Conservation (phyloP, 2,888 invertebrate genomes). For the Phanerotoma sp. region DNA sequence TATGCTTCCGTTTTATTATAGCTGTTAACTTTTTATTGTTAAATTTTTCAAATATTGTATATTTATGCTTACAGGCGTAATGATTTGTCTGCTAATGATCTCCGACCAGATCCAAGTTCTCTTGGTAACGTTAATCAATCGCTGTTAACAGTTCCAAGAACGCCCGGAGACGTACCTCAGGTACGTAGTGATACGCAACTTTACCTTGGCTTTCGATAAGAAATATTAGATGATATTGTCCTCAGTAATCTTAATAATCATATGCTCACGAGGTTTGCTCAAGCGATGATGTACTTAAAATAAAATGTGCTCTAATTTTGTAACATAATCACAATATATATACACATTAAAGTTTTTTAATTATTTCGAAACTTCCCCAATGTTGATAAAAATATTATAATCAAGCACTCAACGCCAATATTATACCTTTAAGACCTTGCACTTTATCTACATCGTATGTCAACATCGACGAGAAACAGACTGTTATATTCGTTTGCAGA, state of each 20-base stretch:
- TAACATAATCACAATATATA: constrained; percentile 6
- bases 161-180: constrained; percentile 70
- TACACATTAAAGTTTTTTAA: no score
- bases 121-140: constrained; percentile 52
- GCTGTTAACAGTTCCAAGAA: constrained; percentile 65
- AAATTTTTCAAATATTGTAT: no score
- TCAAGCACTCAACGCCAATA: background rate
- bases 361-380: background rate
- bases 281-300: constrained; percentile 17
- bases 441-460: background rate
- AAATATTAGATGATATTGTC: background rate
- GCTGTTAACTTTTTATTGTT: constrained; percentile 9
- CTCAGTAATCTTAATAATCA: background rate
- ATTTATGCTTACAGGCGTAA: constrained; percentile 36
- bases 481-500: constrained; percentile 42
- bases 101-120: constrained; percentile 43
- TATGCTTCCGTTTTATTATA: no score
- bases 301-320: constrained; percentile 8
- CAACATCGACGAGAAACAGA: constrained; percentile 8
- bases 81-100: constrained; percentile 40
- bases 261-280: constrained; percentile 11
- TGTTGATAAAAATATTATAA: constrained; percentile 8
- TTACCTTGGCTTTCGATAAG: constrained; percentile 29
- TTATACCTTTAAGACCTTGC: background rate
- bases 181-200: constrained; percentile 54